Evolutionary conservation across 2,797 vertebrate genomes (phyloP), one percentile per base, ranked within the genome.

Genomic region (Echeneis naucrates): DNA sequence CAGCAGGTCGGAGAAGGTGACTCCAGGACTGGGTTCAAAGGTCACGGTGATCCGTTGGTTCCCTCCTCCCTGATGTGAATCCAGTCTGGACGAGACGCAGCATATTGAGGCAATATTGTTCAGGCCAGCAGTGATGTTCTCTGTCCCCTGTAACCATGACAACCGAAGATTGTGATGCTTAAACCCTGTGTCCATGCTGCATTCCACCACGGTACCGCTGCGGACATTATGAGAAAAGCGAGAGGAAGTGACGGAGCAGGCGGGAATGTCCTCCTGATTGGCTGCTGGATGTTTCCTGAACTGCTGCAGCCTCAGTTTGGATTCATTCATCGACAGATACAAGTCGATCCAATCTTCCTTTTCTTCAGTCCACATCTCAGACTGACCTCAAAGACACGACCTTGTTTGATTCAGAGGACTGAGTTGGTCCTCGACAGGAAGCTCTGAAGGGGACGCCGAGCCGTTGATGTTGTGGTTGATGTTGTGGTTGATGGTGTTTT

Each of bases 401-500:
- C 27, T 37, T n/a, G 54, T 44, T 35, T 1, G 7, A 37, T 6
- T 45, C 51, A 58, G 53, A n/a, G n/a, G n/a, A n/a, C n/a, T n/a
- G n/a, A n/a, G n/a, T n/a, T n/a, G n/a, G n/a, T n/a, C n/a, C n/a
- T n/a, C 35, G 57, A 53, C 14, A 66, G 60, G 63, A 65, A 60
- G 68, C 57, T 82, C 26, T 6, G 14, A 53, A 70, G 68, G 78
- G 45, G 74, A 78, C 48, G 67, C 72, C 44, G 40, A 87, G 82
- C 80, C 27, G 55, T 91, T 69, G 83, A 87, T 91, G 82, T 89
- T 87, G 87, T 88, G 83, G 73, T 89, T 66, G 75, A 74, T 88
- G 85, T 85, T 80, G 89, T 91, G 84, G 78, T 90, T 84, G 81
- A 65, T 85, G 87, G 83, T 87, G 89, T 88, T 84, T n/a, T n/a